Conservation (phyloP, 2,888 invertebrate species). For the Caenorhabditis sp. region DNA sequence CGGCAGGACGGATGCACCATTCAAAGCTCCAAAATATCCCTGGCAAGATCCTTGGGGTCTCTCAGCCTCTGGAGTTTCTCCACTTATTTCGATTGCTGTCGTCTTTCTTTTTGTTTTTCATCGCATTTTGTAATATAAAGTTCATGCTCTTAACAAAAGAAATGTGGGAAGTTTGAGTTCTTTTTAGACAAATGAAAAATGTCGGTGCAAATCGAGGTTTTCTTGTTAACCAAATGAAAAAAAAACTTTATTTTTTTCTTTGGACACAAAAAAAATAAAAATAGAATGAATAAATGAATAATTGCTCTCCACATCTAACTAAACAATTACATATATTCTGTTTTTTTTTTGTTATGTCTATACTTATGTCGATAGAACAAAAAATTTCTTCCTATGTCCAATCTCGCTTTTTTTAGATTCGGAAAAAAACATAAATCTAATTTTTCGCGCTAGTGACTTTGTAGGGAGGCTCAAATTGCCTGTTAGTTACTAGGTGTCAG, state of each 20-base stretch:
- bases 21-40: constrained; percentile 34
- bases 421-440: constrained; percentile 18
- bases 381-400: background rate
- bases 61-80: constrained; percentile 4
- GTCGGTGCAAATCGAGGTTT: background rate
- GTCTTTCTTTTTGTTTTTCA: background rate
- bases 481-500: background rate
- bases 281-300: background rate
- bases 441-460: constrained; percentile 27
- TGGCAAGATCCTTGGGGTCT: constrained; percentile 41
- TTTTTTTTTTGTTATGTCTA: background rate
- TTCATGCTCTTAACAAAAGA: background rate
- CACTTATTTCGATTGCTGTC: background rate
- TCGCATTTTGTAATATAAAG: constrained; percentile 1
- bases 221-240: background rate
- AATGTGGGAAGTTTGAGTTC: background rate
- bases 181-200: background rate
- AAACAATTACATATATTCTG: background rate
- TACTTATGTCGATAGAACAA: background rate
- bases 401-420: background rate
- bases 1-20: constrained; percentile 16
- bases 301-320: background rate
- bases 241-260: background rate
- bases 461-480: constrained; percentile 2
- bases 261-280: background rate